A percentile compares a stretch with the other conserved stretches of the same genome.
phyloP scores from a whole-genome alignment of 2,113 vertebrate genomes.

The Siniperca chuatsi region DNA sequence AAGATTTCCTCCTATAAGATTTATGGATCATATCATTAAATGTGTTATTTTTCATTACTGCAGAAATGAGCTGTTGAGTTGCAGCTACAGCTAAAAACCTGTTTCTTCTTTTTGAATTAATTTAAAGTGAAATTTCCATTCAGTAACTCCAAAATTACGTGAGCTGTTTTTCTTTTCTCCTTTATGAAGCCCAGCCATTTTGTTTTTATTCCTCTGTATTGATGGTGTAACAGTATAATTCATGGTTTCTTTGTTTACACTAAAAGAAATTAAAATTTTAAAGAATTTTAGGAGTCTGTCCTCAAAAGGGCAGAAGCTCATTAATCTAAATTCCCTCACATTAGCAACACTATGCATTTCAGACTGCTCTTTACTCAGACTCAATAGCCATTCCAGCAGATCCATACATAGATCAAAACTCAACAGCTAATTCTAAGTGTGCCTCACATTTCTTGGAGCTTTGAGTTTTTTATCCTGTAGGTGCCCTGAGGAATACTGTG shows the following conservation, averaged over 20 bases:
- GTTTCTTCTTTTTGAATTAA: neutral
- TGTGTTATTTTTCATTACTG: neutral
- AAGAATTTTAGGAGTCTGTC: neutral
- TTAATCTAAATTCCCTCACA: conserved; percentile 55
- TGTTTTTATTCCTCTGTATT: neutral
- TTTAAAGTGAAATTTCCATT: neutral
- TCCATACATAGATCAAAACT: conserved; percentile 48
- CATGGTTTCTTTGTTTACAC: neutral
- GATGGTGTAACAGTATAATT: neutral
- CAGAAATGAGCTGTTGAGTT: neutral
- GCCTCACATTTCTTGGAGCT: conserved; percentile 20
- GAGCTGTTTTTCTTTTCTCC: neutral
- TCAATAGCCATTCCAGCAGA: conserved; percentile 40
- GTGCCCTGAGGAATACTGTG: conserved; percentile 4
- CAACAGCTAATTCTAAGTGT: conserved; percentile 44
- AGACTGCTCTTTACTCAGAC: conserved; percentile 15
- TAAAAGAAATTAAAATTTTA: neutral
- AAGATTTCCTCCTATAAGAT: neutral
- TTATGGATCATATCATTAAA: neutral
- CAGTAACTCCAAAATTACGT: neutral
- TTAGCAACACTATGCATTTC: conserved; percentile 37
- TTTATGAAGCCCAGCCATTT: neutral
- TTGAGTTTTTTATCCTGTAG: conserved; percentile 23
- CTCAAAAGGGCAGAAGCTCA: conserved; percentile 32
- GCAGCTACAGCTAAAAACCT: neutral